Evolutionary conservation across 2,113 vertebrate genomes (phyloP).

Genomic region (Macquaria australasica): DNA sequence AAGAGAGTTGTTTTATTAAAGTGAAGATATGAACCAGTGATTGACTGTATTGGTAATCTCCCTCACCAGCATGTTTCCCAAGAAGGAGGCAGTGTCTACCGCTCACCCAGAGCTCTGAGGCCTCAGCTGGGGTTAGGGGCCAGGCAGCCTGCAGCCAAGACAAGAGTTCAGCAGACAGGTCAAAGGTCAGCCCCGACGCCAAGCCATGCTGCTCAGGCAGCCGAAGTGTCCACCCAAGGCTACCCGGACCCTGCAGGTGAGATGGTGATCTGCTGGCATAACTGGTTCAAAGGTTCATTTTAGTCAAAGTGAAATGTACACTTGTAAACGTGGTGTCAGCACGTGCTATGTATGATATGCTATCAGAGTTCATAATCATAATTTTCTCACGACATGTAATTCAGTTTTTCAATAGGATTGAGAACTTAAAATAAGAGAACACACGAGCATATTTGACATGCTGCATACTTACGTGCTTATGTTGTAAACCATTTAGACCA

Average conservation of each 20-base stretch:
- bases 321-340: neutral
- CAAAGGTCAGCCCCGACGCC: conserved; percentile 86
- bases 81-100: conserved; percentile 84
- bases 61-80: conserved; percentile 51
- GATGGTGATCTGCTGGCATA: neutral
- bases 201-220: conserved; percentile 83
- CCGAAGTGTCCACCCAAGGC: conserved; percentile 77
- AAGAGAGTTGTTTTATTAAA: no score
- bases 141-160: conserved; percentile 89
- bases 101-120: conserved; percentile 91
- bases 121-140: conserved; percentile 94
- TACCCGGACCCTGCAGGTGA: conserved; percentile 88
- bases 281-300: neutral
- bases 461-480: neutral
- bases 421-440: neutral
- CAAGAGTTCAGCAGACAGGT: conserved; percentile 87
- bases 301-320: neutral
- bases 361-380: neutral
- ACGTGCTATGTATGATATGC: neutral
- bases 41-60: conserved; percentile 8
- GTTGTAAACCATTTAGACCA: neutral
- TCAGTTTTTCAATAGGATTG: neutral
- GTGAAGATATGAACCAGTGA: neutral
- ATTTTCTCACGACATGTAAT: no score
- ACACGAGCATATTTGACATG: neutral